A percentile compares a stretch with the other conserved stretches of the same genome.
Conservation (phyloP, 2,888 invertebrate genomes). For the Didymodactylos carnosus region DNA sequence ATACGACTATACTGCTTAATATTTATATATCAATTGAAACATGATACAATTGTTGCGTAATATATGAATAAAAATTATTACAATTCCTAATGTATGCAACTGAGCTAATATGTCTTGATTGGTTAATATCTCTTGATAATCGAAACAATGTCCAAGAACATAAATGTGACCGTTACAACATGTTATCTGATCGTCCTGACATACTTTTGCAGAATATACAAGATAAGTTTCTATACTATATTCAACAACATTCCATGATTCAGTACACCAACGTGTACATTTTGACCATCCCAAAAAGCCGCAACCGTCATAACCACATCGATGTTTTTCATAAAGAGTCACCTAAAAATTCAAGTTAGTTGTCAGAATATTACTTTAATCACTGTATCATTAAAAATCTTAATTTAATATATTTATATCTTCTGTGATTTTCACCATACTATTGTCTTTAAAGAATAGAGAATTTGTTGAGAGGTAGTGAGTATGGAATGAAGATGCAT, state of each 20-base stretch:
- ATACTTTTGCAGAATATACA: not conserved
- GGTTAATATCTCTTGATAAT: not conserved
- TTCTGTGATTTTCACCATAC: too few relatives aligned
- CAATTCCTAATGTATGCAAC: constrained; percentile 2
- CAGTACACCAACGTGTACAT: constrained; percentile 7
- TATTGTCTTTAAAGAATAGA: too few relatives aligned
- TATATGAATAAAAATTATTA: too few relatives aligned
- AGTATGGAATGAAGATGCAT: too few relatives aligned
- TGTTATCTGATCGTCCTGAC: not conserved
- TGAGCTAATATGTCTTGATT: constrained; percentile 1
- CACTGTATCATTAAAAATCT: not conserved
- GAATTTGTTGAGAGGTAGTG: too few relatives aligned
- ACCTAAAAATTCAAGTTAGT: not conserved
- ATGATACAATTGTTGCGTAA: too few relatives aligned
- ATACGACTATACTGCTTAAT: too few relatives aligned
- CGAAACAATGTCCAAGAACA: constrained; percentile 7
- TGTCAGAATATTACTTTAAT: too few relatives aligned
- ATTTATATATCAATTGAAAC: too few relatives aligned
- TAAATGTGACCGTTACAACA: constrained; percentile 4
- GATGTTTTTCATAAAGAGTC: not conserved
- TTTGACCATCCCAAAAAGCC: constrained; percentile 5
- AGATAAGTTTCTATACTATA: constrained; percentile 4
- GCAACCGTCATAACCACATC: constrained; percentile 7
- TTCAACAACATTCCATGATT: constrained; percentile 1
- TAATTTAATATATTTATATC: too few relatives aligned